A percentile compares a stretch with the other conserved stretches of the same genome.
Conservation (phyloP, 1,140 invertebrate genomes). For the Drosophila sturtevanti region DNA sequence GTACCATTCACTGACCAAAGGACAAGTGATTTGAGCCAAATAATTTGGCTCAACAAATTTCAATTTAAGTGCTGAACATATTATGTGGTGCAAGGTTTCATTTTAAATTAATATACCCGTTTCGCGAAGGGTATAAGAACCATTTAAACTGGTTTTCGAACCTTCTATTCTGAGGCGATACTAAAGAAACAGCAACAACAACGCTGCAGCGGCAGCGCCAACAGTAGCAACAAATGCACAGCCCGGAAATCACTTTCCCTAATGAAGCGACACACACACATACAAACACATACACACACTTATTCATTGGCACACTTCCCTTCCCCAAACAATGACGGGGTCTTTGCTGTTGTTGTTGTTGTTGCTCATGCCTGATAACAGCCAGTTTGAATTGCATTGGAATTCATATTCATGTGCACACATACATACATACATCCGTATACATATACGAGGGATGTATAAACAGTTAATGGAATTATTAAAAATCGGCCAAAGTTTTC, state of each 20-base stretch:
- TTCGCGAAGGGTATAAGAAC: background rate
- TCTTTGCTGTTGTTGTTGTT: background rate
- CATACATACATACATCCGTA: background rate
- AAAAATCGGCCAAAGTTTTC: too few relatives aligned
- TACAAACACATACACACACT: constrained; percentile 20
- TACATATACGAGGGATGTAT: background rate
- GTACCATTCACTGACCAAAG: too few relatives aligned
- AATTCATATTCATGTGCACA: background rate
- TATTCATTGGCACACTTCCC: constrained; percentile 8
- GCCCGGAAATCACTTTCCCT: constrained; percentile 53
- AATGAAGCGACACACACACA: constrained; percentile 39
- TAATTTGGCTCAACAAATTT: too few relatives aligned
- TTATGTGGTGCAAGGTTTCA: too few relatives aligned
- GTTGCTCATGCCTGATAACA: constrained; percentile 6
- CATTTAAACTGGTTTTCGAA: background rate
- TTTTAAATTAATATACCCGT: too few relatives aligned
- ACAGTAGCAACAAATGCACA: constrained; percentile 33
- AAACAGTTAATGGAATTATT: too few relatives aligned
- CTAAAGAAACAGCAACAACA: background rate
- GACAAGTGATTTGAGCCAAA: too few relatives aligned
- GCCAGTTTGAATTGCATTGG: constrained; percentile 6
- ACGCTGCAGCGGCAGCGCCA: background rate
- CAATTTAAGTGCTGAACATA: too few relatives aligned
- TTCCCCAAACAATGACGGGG: background rate
- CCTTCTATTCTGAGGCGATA: background rate